phyloP scores from a whole-genome alignment of 2,888 invertebrate species.

The Atherix ibis region DNA sequence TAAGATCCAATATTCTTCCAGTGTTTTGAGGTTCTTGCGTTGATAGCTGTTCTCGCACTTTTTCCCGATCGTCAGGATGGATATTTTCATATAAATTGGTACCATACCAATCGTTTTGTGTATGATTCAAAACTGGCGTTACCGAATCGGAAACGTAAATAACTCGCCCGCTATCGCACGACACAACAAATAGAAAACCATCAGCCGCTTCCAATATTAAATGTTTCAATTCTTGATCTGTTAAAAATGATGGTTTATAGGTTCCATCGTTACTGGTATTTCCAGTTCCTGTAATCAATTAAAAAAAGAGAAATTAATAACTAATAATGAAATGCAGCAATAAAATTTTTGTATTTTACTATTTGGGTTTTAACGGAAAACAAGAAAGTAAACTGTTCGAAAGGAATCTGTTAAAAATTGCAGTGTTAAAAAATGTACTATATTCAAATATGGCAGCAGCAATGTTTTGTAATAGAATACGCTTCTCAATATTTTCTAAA shows the following conservation, averaged over 20 bases:
- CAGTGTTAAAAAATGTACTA: too few species aligned
- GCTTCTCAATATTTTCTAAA: too few species aligned
- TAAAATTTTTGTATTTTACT: constrained; percentile 1
- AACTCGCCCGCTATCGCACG: constrained; percentile 92
- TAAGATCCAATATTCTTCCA: constrained; percentile 89
- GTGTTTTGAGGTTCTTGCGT: constrained; percentile 94
- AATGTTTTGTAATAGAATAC: too few species aligned
- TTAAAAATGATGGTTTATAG: constrained; percentile 96
- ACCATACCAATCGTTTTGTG: constrained; percentile 97
- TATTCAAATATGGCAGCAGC: too few species aligned
- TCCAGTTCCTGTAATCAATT: constrained; percentile 59
- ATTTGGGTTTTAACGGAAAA: constrained; percentile 2
- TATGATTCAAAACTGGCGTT: constrained; percentile 90
- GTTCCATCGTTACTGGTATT: constrained; percentile 94
- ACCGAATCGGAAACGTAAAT: constrained; percentile 99
- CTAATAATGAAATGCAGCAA: too few species aligned
- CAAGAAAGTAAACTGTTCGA: too few species aligned
- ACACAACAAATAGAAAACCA: constrained; percentile 70
- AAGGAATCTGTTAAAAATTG: too few species aligned
- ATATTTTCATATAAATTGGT: constrained; percentile 90
- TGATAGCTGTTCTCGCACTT: constrained; percentile 91
- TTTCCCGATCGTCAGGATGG: constrained; percentile 95
- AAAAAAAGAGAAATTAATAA: too few species aligned
- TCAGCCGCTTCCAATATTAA: constrained; percentile 97
- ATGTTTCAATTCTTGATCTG: constrained; percentile 98